phyloP scores from a whole-genome alignment of 2,797 vertebrate species.

The Sciurus carolinensis region DNA sequence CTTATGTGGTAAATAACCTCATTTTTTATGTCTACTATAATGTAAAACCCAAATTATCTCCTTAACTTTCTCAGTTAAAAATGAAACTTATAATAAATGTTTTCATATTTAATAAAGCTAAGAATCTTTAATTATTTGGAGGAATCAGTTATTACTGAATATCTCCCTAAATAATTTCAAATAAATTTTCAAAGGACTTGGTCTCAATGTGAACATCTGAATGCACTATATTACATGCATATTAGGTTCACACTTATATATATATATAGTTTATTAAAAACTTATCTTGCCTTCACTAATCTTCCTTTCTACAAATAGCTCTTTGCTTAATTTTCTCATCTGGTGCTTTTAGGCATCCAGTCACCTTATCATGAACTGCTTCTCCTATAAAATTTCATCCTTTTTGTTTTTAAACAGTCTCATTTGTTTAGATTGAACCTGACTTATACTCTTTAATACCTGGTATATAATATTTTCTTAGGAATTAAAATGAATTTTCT shows the following conservation, averaged over 20 bases:
- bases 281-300: neutral
- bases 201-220: neutral
- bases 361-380: neutral
- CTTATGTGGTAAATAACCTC: constrained; percentile 32
- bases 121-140: constrained; percentile 4
- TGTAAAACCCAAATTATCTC: constrained; percentile 6
- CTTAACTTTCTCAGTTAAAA: constrained; percentile 53
- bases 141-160: neutral
- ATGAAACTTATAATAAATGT: constrained; percentile 28
- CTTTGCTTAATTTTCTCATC: constrained; percentile 32
- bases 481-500: constrained; percentile 50
- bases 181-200: constrained; percentile 55
- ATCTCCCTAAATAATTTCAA: constrained; percentile 43
- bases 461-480: constrained; percentile 29
- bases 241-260: neutral
- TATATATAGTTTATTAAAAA: constrained; percentile 7
- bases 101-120: constrained; percentile 63
- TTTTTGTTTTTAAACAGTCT: constrained; percentile 25
- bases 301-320: constrained; percentile 26
- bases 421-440: constrained; percentile 53
- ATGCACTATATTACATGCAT: neutral
- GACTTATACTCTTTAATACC: neutral
- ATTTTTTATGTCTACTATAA: constrained; percentile 51
- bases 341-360: neutral
- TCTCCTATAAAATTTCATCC: neutral